A percentile compares a stretch with the other conserved stretches of the same genome.
phyloP scores from a whole-genome alignment of 2,888 invertebrate species.

The Bibio marci region DNA sequence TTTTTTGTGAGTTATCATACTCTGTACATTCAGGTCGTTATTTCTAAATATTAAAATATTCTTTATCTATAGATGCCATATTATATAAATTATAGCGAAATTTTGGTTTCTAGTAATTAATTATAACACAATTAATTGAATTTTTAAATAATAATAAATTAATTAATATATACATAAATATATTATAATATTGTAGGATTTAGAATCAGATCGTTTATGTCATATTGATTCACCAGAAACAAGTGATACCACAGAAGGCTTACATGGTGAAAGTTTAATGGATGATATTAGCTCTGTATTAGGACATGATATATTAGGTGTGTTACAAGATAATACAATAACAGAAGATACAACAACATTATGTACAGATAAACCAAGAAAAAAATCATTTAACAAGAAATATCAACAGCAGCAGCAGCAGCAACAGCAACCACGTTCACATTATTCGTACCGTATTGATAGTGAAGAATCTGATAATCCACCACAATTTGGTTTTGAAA shows the following conservation, averaged over 20 bases:
- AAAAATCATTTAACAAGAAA: conserved; percentile 5
- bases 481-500: conserved; percentile 50
- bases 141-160: conserved; percentile 13
- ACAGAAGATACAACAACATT: conserved; percentile 55
- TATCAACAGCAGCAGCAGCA: too few species aligned
- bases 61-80: too few species aligned
- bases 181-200: conserved; percentile 32
- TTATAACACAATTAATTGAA: background rate
- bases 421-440: too few species aligned
- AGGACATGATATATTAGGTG: conserved; percentile 48
- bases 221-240: conserved; percentile 74
- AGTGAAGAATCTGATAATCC: conserved; percentile 22
- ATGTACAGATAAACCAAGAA: conserved; percentile 31
- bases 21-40: too few species aligned
- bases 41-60: too few species aligned
- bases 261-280: conserved; percentile 61
- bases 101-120: too few species aligned
- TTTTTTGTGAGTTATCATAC: too few species aligned
- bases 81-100: too few species aligned
- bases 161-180: conserved; percentile 29
- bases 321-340: conserved; percentile 49
- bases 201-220: conserved; percentile 35
- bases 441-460: background rate
- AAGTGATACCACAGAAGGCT: conserved; percentile 56
- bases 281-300: conserved; percentile 63